These are phyloP conservation scores for Anagyrus pseudococci DNA, from an alignment of 2,888 invertebrate species.

Conservation along the genomic window DNA sequence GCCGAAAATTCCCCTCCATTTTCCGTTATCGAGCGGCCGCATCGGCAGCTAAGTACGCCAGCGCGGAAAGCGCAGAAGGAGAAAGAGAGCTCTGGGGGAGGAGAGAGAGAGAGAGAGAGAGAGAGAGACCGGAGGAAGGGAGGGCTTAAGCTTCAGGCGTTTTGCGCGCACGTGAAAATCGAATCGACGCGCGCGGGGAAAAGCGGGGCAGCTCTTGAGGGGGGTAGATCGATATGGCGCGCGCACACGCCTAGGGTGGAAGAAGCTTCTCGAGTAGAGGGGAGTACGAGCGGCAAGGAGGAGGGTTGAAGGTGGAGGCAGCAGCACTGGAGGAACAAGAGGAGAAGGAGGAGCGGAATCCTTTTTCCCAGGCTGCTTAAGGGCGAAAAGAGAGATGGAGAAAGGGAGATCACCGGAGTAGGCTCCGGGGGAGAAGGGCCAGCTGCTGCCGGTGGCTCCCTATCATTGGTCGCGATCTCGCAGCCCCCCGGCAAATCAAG, in stretches of 20 bases:
- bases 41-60: no score
- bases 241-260: no score
- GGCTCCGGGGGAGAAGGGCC: not conserved
- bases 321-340: not conserved
- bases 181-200: not conserved
- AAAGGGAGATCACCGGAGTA: no score
- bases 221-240: slow-evolving; percentile 6
- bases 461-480: slow-evolving; percentile 61
- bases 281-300: slow-evolving; percentile 15
- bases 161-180: slow-evolving; percentile 16
- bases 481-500: slow-evolving; percentile 54
- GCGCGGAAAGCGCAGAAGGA: slow-evolving; percentile 11
- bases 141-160: slow-evolving; percentile 4
- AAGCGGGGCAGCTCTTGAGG: slow-evolving; percentile 11
- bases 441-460: slow-evolving; percentile 52
- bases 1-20: no score
- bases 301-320: slow-evolving; percentile 2
- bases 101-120: slow-evolving; percentile 20
- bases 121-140: slow-evolving; percentile 22
- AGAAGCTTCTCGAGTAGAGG: no score
- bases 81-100: slow-evolving; percentile 11
- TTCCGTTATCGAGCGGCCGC: no score
- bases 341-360: slow-evolving; percentile 19
- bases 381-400: no score
- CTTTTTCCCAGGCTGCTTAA: slow-evolving; percentile 35